These are phyloP conservation scores for Phengaris arion DNA, from an alignment of 2,888 invertebrate genomes.

Conservation along the genomic window DNA sequence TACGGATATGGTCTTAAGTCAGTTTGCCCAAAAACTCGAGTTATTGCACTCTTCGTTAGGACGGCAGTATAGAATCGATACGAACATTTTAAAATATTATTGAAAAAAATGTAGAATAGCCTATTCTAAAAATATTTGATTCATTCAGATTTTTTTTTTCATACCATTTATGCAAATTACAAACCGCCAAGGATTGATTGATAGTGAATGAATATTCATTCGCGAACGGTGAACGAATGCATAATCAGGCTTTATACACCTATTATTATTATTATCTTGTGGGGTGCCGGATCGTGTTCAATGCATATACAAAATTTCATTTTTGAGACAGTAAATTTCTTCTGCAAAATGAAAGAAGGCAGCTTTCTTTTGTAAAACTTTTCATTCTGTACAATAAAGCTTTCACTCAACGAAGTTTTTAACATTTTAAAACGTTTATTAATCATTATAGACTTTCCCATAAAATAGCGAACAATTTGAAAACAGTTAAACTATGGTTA, in stretches of 20 bases:
- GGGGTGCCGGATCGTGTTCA: background rate
- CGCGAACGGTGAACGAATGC: slow-evolving; percentile 2
- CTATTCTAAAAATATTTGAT: no score
- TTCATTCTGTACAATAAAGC: no score
- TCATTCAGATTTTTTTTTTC: no score
- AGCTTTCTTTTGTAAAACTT: no score
- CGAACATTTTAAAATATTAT: no score
- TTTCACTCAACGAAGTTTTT: no score
- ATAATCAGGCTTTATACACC: background rate
- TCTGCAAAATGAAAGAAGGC: no score
- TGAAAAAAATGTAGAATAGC: no score
- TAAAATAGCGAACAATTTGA: background rate
- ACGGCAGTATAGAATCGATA: background rate
- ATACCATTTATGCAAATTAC: background rate
- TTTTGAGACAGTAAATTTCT: no score
- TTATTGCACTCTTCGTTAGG: slow-evolving; percentile 1
- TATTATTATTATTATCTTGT: background rate
- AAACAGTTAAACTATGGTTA: slow-evolving; percentile 3
- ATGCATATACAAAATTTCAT: background rate
- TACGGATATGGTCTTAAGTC: slow-evolving; percentile 5
- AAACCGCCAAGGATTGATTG: background rate
- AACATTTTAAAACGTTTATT: background rate
- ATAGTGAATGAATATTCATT: slow-evolving; percentile 14
- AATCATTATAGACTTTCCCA: background rate
- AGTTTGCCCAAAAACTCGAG: slow-evolving; percentile 7